phyloP scores from a whole-genome alignment of 2,888 invertebrate genomes.

The Nomada goodeniana region DNA sequence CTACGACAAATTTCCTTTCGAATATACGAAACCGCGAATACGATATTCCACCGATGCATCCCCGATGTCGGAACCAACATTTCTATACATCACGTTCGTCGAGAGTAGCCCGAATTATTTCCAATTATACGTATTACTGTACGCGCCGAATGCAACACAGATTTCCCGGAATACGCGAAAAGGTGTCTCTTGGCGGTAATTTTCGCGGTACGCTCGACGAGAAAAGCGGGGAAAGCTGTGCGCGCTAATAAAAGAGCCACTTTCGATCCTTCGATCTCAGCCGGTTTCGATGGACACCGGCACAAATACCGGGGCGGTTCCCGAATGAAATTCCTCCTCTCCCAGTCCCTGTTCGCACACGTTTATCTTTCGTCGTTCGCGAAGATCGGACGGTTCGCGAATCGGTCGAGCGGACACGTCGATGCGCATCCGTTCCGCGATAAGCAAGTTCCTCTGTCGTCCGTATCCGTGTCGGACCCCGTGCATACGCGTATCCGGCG shows the following conservation, averaged over 20 bases:
- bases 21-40: neutral
- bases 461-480: constrained; percentile 21
- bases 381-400: constrained; percentile 55
- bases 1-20: too few species aligned
- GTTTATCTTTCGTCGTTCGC: constrained; percentile 62
- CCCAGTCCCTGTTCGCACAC: neutral
- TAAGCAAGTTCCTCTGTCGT: constrained; percentile 51
- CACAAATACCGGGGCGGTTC: constrained; percentile 54
- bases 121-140: neutral
- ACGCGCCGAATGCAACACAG: neutral
- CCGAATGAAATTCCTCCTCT: constrained; percentile 48
- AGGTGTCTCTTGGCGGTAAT: constrained; percentile 35
- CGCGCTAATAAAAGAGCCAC: constrained; percentile 57
- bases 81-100: too few species aligned
- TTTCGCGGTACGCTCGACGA: constrained; percentile 45
- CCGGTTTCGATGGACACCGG: constrained; percentile 49
- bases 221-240: constrained; percentile 31
- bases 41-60: too few species aligned
- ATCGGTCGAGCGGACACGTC: constrained; percentile 45
- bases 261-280: constrained; percentile 50
- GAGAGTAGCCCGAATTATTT: neutral
- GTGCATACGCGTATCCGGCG: constrained; percentile 5
- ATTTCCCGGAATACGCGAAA: constrained; percentile 31
- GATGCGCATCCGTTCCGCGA: constrained; percentile 35
- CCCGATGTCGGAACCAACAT: too few species aligned